Evolutionary conservation across 2,888 invertebrate genomes (phyloP), one percentile per base, ranked within the genome.

Genomic region (Lutraria lutraria): DNA sequence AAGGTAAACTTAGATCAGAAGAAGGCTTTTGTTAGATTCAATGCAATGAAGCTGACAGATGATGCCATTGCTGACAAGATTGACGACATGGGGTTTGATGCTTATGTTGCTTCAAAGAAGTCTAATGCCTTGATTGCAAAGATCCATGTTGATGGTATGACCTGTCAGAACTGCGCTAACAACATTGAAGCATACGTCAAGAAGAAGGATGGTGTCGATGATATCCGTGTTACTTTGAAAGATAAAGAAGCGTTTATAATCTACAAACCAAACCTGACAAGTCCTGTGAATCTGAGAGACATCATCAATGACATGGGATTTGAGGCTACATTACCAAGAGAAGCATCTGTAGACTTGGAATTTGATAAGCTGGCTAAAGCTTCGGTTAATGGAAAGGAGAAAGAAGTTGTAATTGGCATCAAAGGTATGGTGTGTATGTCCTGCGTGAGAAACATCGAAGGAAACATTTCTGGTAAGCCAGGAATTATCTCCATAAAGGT

Each of bases 361-460:
- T 95, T 94, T 92, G 94, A 93, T n/a, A 88, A 89, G 72, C 89
- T 94, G 76, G 94, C 94, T 13, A 86, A 93, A 52, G 81, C 83
- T 52, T 91, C 92, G 0, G 72, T 81, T 3, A 87, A 76, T 16
- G 29, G 81, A 0, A 87, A 85, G 72, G 88, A 89, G 68, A 91
- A 89, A 29, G 92, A 88, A 60, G 87, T 85, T 21, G 86, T 89
- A 29, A 89, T 92, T 31, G 91, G 91, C 81, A 94, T 95, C 31
- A 91, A 94, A 95, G 99, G 99, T 93, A 99, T 99, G 99, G 99
- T 98, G 85, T 99, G 99, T 95, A 98, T 98, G 97, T 98, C 98
- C 56, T 99, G 99, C 97, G 99, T 99, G 76, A 97, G 97, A 86
- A 98, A 98, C 95, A 99, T 99, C 86, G 98, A 99, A 96, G 97